Evolutionary conservation across 2,113 vertebrate genomes (phyloP).

Genomic region (Ceuthmochares aereus): DNA sequence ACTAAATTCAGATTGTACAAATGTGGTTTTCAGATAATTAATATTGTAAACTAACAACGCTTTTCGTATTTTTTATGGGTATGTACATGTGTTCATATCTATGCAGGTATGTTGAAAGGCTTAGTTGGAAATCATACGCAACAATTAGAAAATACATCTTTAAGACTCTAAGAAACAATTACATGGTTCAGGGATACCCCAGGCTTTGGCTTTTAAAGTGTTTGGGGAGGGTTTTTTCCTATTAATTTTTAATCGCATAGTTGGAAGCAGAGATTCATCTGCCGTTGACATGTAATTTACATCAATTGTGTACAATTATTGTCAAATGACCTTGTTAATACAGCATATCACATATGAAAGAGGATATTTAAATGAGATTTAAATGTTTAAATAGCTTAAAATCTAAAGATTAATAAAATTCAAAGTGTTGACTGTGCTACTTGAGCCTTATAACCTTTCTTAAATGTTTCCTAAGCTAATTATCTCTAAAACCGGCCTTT

Average conservation of each 20-base stretch:
- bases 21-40: background rate
- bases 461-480: conserved; percentile 62
- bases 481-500: conserved; percentile 55
- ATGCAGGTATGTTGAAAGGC: background rate
- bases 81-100: background rate
- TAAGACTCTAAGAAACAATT: background rate
- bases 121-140: background rate
- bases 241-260: background rate
- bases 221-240: background rate
- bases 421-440: conserved; percentile 60
- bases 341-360: conserved; percentile 25
- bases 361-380: conserved; percentile 54
- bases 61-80: background rate
- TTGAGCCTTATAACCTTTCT: conserved; percentile 69
- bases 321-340: conserved; percentile 35
- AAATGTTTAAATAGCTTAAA: conserved; percentile 64
- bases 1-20: background rate
- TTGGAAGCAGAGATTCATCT: background rate
- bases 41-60: background rate
- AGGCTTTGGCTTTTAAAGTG: background rate
- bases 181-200: background rate
- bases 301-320: conserved; percentile 29
- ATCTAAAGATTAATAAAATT: conserved; percentile 54
- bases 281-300: background rate
- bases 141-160: background rate